Conservation (phyloP, 2,113 vertebrate genomes). For the Oplegnathus fasciatus region DNA sequence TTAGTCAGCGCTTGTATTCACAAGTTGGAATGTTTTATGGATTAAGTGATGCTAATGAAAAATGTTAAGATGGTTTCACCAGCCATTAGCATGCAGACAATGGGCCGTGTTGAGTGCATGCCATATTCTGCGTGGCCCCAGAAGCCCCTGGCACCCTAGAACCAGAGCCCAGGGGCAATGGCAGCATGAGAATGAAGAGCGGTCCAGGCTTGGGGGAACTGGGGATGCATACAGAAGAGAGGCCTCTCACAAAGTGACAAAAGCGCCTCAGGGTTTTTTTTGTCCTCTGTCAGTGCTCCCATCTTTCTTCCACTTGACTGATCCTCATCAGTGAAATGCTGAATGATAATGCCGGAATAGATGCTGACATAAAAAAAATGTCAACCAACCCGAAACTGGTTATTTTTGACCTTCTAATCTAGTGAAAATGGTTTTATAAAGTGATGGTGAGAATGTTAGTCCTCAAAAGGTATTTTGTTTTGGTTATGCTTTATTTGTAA, state of each 20-base stretch:
- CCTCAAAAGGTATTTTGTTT: not conserved
- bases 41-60: slow-evolving; percentile 74
- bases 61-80: slow-evolving; percentile 69
- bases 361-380: slow-evolving; percentile 28
- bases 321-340: slow-evolving; percentile 64
- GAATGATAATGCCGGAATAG: slow-evolving; percentile 49
- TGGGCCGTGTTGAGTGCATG: slow-evolving; percentile 73
- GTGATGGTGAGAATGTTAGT: not conserved
- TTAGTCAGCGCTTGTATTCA: slow-evolving; percentile 63
- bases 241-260: slow-evolving; percentile 84
- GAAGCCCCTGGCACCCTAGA: slow-evolving; percentile 81
- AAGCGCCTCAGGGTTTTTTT: slow-evolving; percentile 81
- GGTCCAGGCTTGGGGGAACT: slow-evolving; percentile 73
- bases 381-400: not conserved
- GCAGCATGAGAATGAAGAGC: slow-evolving; percentile 83
- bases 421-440: not conserved
- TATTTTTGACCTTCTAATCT: slow-evolving; percentile 19
- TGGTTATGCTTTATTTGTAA: not conserved
- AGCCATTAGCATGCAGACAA: slow-evolving; percentile 85
- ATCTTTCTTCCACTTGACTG: slow-evolving; percentile 76
- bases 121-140: slow-evolving; percentile 80
- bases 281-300: slow-evolving; percentile 71
- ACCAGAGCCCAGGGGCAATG: slow-evolving; percentile 82
- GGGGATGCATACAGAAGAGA: slow-evolving; percentile 86
- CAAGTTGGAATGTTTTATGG: slow-evolving; percentile 64